These are phyloP conservation scores for Pampusana beccarii DNA, from an alignment of 2,113 vertebrate genomes.

Conservation along the genomic window DNA sequence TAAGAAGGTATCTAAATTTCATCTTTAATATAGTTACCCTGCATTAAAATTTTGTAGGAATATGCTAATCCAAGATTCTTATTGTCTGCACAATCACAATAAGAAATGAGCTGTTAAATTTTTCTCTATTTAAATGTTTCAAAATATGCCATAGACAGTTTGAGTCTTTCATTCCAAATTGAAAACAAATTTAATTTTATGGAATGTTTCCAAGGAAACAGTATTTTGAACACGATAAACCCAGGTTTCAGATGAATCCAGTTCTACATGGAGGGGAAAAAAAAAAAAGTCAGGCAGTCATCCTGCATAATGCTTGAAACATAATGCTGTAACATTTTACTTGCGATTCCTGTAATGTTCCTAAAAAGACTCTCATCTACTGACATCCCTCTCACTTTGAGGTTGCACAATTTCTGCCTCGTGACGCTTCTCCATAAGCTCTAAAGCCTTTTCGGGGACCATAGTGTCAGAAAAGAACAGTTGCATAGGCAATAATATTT, in stretches of 20 bases:
- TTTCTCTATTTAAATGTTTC: slow-evolving; percentile 39
- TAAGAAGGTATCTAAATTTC: not conserved
- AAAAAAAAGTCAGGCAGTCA: not conserved
- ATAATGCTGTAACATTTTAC: not conserved
- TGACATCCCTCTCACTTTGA: not conserved
- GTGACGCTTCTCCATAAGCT: not conserved
- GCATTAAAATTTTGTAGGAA: not conserved
- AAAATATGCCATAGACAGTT: slow-evolving; percentile 48
- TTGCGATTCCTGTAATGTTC: not conserved
- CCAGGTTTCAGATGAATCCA: not conserved
- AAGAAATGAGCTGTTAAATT: slow-evolving; percentile 38
- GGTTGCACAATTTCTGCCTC: not conserved
- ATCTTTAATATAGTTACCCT: not conserved
- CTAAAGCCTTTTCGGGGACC: not conserved
- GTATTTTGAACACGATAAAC: slow-evolving; percentile 32
- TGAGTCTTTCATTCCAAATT: slow-evolving; percentile 8
- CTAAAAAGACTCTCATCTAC: not conserved
- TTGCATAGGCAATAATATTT: not conserved
- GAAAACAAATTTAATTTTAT: slow-evolving; percentile 56
- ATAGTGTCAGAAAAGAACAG: not conserved
- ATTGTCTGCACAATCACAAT: slow-evolving; percentile 32
- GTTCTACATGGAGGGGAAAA: not conserved
- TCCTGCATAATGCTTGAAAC: not conserved
- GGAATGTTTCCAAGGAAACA: slow-evolving; percentile 56
- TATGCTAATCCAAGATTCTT: slow-evolving; percentile 3